Evolutionary conservation across 2,113 vertebrate species (phyloP).

Genomic region (Tauraco erythrolophus): DNA sequence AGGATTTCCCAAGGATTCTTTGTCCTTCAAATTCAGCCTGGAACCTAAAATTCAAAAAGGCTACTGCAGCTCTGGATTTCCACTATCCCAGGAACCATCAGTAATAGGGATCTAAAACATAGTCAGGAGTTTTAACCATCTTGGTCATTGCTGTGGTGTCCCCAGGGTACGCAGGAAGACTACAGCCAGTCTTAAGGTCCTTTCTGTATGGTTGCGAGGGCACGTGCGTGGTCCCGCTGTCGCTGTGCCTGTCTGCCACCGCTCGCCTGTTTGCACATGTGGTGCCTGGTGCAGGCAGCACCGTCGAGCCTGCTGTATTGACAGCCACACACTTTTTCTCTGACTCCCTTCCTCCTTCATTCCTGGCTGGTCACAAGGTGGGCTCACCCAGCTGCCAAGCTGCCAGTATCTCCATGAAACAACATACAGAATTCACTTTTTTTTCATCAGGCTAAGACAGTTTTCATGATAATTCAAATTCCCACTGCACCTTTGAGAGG

Average conservation of each 20-base stretch:
- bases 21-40: background rate
- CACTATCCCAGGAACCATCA: background rate
- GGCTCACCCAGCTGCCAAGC: background rate
- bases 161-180: background rate
- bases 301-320: fast-evolving
- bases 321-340: background rate
- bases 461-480: background rate
- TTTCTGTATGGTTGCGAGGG: background rate
- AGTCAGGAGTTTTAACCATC: background rate
- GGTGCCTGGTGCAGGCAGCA: fast-evolving
- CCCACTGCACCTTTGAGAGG: background rate
- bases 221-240: fast-evolving
- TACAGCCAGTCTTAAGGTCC: background rate
- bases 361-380: background rate
- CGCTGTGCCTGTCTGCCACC: background rate
- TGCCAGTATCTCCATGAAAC: background rate
- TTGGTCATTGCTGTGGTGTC: background rate
- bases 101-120: background rate
- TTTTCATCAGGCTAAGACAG: background rate
- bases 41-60: background rate
- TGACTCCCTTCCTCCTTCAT: background rate
- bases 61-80: background rate
- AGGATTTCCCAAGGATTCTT: no score
- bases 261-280: fast-evolving
- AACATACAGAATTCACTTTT: background rate